A percentile compares a stretch with the other conserved stretches of the same genome.
Conservation (phyloP, 2,113 vertebrate species). For the Leptosomus discolor region DNA sequence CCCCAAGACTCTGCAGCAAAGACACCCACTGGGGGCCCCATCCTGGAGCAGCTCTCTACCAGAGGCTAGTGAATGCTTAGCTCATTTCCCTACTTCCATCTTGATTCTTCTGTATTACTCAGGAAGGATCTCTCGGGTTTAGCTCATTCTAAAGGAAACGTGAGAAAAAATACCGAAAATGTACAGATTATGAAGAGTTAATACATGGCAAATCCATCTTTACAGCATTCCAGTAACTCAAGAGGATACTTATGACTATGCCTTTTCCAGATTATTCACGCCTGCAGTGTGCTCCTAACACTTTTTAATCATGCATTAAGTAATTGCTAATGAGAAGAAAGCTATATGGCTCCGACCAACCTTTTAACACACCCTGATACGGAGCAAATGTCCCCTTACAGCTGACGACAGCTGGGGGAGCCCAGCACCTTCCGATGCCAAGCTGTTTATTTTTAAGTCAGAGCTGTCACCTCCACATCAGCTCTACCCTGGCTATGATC, state of each 20-base stretch:
- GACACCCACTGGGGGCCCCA: not conserved
- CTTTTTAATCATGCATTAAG: not conserved
- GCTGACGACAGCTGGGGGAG: not conserved
- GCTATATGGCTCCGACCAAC: not conserved
- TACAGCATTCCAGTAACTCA: not conserved
- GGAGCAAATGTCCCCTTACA: not conserved
- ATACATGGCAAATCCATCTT: not conserved
- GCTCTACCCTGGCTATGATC: accelerated
- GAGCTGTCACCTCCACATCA: not conserved
- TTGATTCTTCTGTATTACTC: not conserved
- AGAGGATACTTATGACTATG: not conserved
- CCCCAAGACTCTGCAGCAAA: not conserved
- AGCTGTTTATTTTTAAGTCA: too few species aligned
- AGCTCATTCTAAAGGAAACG: not conserved
- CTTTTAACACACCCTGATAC: not conserved
- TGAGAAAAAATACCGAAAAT: not conserved
- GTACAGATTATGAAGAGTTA: not conserved
- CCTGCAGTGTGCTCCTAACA: not conserved
- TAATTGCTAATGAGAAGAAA: not conserved
- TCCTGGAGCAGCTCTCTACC: not conserved
- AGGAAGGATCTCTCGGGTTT: not conserved
- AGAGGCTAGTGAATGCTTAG: not conserved
- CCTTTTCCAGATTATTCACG: not conserved
- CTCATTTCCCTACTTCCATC: not conserved
- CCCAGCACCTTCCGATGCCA: not conserved